phyloP scores from a whole-genome alignment of 2,888 invertebrate genomes.

The Anarsia innoxiella region DNA sequence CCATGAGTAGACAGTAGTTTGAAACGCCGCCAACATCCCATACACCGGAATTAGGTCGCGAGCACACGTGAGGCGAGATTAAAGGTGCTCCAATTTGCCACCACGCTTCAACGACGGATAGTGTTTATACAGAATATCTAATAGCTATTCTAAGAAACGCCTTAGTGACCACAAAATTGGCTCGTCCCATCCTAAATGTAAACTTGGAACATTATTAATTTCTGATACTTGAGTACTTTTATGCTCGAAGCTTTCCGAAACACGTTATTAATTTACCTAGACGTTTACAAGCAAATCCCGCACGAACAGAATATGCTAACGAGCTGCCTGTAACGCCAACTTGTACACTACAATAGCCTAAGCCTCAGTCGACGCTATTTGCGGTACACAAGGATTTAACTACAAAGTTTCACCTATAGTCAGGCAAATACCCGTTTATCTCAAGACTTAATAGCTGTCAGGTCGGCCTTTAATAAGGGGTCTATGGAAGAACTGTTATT shows the following conservation, averaged over 20 bases:
- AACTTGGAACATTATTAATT: no score
- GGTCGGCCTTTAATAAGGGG: constrained; percentile 19
- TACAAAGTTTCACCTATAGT: constrained; percentile 12
- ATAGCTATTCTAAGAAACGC: no score
- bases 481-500: constrained; percentile 17
- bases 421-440: constrained; percentile 26
- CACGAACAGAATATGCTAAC: constrained; percentile 8
- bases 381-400: constrained; percentile 4
- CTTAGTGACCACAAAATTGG: no score
- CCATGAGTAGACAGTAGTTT: no score
- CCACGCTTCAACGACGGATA: constrained; percentile 3
- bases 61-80: constrained; percentile 7
- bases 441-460: constrained; percentile 25
- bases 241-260: no score
- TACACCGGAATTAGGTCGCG: neutral
- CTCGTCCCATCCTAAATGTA: no score
- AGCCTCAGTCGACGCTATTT: constrained; percentile 1
- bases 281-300: constrained; percentile 1
- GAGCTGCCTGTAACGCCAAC: constrained; percentile 5
- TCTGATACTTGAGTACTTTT: no score
- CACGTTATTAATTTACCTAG: constrained; percentile 1
- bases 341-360: constrained; percentile 2
- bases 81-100: constrained; percentile 7
- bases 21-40: no score
- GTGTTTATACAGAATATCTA: constrained; percentile 1